A percentile compares a stretch with the other conserved stretches of the same genome.
phyloP scores from a whole-genome alignment of 2,113 vertebrate genomes.

The Stegastes partitus region DNA sequence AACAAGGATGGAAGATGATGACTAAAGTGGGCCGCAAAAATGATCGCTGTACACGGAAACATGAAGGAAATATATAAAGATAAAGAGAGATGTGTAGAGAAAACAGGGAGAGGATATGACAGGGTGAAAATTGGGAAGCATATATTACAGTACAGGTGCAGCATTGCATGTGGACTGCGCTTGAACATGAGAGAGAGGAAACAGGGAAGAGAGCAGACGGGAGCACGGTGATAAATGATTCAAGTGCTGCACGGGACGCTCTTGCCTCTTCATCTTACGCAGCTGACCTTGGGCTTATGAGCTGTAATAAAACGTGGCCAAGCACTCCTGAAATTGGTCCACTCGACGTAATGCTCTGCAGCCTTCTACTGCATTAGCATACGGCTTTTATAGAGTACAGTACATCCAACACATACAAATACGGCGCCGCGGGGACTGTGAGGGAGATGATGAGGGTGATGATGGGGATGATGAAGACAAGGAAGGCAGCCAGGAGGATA shows the following conservation, averaged over 20 bases:
- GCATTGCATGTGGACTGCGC: conserved; percentile 17
- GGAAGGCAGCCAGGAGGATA: conserved; percentile 60
- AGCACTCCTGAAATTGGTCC: conserved; percentile 85
- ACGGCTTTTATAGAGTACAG: conserved; percentile 67
- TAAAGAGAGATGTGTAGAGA: conserved; percentile 35
- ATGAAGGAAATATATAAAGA: conserved; percentile 17
- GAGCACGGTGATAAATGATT: conserved; percentile 79
- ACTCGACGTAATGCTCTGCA: conserved; percentile 73
- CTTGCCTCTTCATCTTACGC: conserved; percentile 79
- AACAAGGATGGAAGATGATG: background rate
- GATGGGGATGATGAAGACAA: conserved; percentile 58
- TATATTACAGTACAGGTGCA: conserved; percentile 47
- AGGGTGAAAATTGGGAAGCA: conserved; percentile 33
- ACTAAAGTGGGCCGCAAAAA: conserved; percentile 8
- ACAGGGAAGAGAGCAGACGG: conserved; percentile 36
- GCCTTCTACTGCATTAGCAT: conserved; percentile 74
- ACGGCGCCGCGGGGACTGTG: conserved; percentile 25
- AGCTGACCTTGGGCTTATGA: conserved; percentile 87
- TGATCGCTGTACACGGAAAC: conserved; percentile 17
- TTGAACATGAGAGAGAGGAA: conserved; percentile 41
- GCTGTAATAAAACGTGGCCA: conserved; percentile 84
- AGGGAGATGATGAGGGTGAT: conserved; percentile 62
- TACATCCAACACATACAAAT: conserved; percentile 68
- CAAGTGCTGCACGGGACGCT: conserved; percentile 63
- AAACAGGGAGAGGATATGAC: background rate